A percentile compares a stretch with the other conserved stretches of the same genome.
phyloP scores from a whole-genome alignment of 2,113 vertebrate species.

The Gallinago paraguaiae region DNA sequence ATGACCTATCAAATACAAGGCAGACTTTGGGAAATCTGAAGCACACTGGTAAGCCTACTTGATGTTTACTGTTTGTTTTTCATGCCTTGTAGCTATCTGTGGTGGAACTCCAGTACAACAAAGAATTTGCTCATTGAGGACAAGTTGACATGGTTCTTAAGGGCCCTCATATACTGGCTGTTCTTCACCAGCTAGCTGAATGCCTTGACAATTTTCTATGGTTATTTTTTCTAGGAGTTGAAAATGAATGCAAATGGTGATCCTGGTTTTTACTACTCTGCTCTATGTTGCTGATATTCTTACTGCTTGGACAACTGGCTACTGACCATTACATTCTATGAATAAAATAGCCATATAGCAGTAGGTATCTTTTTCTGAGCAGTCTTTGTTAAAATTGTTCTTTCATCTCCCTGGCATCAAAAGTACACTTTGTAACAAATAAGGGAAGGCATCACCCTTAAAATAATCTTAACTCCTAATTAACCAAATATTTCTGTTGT shows the following conservation, averaged over 20 bases:
- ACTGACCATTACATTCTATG: neutral
- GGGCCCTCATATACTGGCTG: neutral
- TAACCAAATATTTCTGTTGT: neutral
- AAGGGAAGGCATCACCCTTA: neutral
- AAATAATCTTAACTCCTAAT: conserved; percentile 12
- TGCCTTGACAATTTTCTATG: neutral
- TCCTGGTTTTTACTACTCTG: neutral
- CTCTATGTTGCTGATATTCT: neutral
- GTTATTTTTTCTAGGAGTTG: neutral
- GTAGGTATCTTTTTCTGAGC: neutral
- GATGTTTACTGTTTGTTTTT: neutral
- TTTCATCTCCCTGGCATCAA: conserved; percentile 33
- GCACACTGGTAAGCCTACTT: neutral
- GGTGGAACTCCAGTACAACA: neutral
- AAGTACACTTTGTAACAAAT: neutral
- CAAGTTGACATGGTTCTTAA: neutral
- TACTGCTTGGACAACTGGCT: neutral
- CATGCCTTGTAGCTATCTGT: neutral
- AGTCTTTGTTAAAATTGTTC: neutral
- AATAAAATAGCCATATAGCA: neutral
- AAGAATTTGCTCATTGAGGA: neutral
- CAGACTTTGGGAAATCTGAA: neutral
- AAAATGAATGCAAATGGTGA: neutral
- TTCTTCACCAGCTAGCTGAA: neutral
- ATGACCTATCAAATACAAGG: neutral